Evolutionary conservation across 2,113 vertebrate genomes (phyloP).

Genomic region (Limanda limanda): DNA sequence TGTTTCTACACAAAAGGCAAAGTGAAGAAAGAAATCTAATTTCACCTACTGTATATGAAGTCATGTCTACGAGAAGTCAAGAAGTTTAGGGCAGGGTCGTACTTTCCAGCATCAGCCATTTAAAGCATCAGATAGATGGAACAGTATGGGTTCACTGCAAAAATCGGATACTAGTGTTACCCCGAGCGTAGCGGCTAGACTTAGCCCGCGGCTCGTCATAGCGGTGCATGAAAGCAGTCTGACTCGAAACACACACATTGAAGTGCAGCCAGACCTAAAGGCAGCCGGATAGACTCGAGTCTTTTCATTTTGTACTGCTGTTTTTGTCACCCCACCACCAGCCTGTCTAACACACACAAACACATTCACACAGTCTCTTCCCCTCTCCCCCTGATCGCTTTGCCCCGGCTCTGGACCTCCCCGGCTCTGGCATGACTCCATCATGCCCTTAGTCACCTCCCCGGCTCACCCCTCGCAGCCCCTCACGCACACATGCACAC

Average conservation of each 20-base stretch:
- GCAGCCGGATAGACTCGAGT: constrained; percentile 40
- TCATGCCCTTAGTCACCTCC: constrained; percentile 50
- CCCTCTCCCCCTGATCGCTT: constrained; percentile 49
- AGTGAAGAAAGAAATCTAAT: constrained; percentile 42
- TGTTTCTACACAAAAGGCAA: neutral
- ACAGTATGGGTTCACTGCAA: constrained; percentile 48
- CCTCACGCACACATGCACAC: constrained; percentile 45
- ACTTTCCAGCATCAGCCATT: constrained; percentile 51
- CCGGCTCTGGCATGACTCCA: constrained; percentile 78
- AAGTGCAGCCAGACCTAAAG: constrained; percentile 50
- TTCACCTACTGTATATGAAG: constrained; percentile 47
- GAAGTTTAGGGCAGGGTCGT: constrained; percentile 33
- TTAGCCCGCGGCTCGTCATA: constrained; percentile 19
- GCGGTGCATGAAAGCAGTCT: constrained; percentile 45
- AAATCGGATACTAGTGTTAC: constrained; percentile 53
- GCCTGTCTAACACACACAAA: constrained; percentile 4
- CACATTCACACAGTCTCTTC: neutral
- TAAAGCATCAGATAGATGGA: constrained; percentile 43
- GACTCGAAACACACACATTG: constrained; percentile 43
- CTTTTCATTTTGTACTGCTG: constrained; percentile 50
- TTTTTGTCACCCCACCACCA: constrained; percentile 47
- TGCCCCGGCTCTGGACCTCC: constrained; percentile 78
- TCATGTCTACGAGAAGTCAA: constrained; percentile 53
- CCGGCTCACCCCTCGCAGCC: constrained; percentile 61
- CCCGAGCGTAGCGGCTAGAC: constrained; percentile 16